These are phyloP conservation scores for Podarcis siculus DNA, from an alignment of 2,797 vertebrate species.

Conservation along the genomic window DNA sequence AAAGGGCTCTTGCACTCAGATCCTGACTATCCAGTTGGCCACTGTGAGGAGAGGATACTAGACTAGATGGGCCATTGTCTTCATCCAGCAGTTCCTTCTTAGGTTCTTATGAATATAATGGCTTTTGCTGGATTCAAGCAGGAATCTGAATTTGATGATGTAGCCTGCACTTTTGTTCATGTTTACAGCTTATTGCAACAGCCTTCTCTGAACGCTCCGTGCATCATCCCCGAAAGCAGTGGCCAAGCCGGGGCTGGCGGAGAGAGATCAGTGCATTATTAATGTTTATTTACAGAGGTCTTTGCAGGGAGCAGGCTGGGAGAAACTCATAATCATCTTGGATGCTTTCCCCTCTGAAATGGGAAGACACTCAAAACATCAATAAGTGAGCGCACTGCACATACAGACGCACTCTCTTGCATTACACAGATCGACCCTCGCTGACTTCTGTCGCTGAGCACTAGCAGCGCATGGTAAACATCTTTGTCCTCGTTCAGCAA, in stretches of 20 bases:
- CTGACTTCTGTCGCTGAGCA: background rate
- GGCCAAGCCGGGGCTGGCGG: background rate
- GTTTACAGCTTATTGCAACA: background rate
- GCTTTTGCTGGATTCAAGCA: background rate
- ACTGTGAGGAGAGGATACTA: too few relatives aligned
- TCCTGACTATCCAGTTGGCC: background rate
- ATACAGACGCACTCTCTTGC: background rate
- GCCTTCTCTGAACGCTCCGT: accelerated
- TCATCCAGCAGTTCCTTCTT: too few relatives aligned
- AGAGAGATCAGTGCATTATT: background rate
- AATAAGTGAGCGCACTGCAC: background rate
- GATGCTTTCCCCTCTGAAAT: background rate
- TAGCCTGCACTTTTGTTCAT: background rate
- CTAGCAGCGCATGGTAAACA: background rate
- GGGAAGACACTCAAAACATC: conserved; percentile 10
- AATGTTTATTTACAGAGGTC: conserved; percentile 21
- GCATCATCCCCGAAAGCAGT: background rate
- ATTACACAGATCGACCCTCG: background rate
- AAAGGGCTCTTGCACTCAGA: too few relatives aligned
- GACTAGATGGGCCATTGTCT: too few relatives aligned
- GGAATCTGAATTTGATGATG: accelerated
- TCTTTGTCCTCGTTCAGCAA: accelerated
- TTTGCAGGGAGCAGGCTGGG: background rate
- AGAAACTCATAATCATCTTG: accelerated
- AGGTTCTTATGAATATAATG: too few relatives aligned